Percentiles rank a stretch among this genome's conserved stretches.
Conservation (phyloP, 2,888 invertebrate genomes). For the Caenorhabditis sp. region DNA sequence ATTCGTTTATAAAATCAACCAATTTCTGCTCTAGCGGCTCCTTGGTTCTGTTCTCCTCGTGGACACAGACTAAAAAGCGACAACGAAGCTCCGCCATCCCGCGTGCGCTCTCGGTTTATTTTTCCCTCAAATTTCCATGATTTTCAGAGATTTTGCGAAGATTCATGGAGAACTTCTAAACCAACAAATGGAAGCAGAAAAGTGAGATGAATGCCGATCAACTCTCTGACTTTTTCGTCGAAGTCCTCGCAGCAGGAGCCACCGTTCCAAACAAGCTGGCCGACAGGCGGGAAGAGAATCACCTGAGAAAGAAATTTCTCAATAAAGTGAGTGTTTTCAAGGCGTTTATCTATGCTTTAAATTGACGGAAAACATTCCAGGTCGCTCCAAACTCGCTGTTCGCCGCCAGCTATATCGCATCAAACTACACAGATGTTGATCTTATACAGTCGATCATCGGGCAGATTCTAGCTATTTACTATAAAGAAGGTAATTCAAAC, state of each 20-base stretch:
- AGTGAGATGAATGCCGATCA: conserved; percentile 76
- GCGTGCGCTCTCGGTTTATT: too few species aligned
- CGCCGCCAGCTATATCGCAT: conserved; percentile 75
- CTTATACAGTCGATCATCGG: conserved; percentile 79
- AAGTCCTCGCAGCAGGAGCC: conserved; percentile 57
- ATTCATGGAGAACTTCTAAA: too few species aligned
- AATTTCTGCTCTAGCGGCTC: too few species aligned
- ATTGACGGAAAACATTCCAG: conserved; percentile 10
- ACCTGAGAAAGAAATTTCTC: conserved; percentile 58
- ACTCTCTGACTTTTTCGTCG: conserved; percentile 75
- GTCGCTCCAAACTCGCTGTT: conserved; percentile 69
- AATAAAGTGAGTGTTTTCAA: conserved; percentile 50
- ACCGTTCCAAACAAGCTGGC: conserved; percentile 38
- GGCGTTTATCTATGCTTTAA: too few species aligned
- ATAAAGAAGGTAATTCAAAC: conserved; percentile 74
- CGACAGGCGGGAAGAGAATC: conserved; percentile 53
- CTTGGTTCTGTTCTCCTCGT: too few species aligned
- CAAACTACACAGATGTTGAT: conserved; percentile 80
- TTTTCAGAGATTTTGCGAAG: too few species aligned
- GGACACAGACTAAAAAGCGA: too few species aligned
- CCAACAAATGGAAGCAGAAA: too few species aligned
- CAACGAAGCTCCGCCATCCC: too few species aligned
- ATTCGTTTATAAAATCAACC: too few species aligned
- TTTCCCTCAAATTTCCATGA: too few species aligned
- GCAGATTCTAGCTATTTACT: conserved; percentile 81